Evolutionary conservation across 1,140 invertebrate species (phyloP), one percentile per base, ranked within the genome.

Genomic region (Zaprionus tsacasi): DNA sequence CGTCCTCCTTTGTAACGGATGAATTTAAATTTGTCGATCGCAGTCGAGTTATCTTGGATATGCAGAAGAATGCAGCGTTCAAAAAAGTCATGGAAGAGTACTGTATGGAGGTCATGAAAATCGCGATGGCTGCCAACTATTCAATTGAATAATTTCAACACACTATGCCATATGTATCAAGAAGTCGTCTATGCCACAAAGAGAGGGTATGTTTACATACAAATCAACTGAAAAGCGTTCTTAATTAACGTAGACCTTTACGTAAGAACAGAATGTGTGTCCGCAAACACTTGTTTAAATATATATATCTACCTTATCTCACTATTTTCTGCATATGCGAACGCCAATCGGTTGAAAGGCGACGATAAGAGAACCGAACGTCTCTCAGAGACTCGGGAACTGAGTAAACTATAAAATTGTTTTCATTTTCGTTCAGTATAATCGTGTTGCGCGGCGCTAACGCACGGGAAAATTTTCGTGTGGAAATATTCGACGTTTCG

Each of bases 1-100:
- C 91, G 0, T 8, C 48, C 0, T 45, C 60, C 6, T 75, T 77
- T 6, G 58, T 92, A 0, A 89, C 82, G 0, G 88, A 91, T 50
- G 75, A 85, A 1, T 91, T 73, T 21, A 91, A 90, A 38, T 87
- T 80, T 52, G 70, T 92, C 4, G 79, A 91, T 63, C 82, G 91
- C 25, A 82, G 72, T 30, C 10, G 40, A 0, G 15, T 54, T 6
- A 73, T 92, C 12, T 61, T 92, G 3, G 48, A 70, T 54, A 92
- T 92, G 88, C 10, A 45, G 17, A 66, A 77, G 5, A 81, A 79
- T 48, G 12, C 15, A n/a, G 57, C 72, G n/a, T 91, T 91, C 27
- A 27, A 61, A 1, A 15, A 33, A 2, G 50, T 54, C 2, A 85
- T 92, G 80, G 61, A 71, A 21, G 76, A 79, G 33, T 74, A 71